Base-by-base conservation (phyloP, 2,888 invertebrate species). In the Sycophila texana region DNA sequence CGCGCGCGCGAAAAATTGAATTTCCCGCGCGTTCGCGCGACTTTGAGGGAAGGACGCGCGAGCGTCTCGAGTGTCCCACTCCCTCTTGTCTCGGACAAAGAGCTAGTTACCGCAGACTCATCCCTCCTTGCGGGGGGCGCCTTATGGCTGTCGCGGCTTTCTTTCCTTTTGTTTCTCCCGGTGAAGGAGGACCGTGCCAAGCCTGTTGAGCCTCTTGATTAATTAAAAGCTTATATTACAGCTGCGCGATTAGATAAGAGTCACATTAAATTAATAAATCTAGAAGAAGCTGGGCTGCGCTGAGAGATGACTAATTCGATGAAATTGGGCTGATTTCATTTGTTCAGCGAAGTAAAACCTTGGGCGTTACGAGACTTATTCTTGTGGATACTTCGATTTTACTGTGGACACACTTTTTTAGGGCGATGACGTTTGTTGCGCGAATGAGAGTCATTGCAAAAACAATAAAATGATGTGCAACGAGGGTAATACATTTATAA, bases 1-100 rank as follows among this genome's bases (percentile, higher is more conserved):
- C 14, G n/a, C 39, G 74, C 57, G 67, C 67, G 71, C 47, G 70
- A 77, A 77, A 77, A 77, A 77, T 77, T 77, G 71, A 77, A 77
- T 77, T 72, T 71, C 65, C 63, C 22, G 55, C 55, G 65, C 65
- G 53, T 53, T 66, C 2, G 7, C 0, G 39, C 57, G 7, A 68
- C 68, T 57, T 57, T 39, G 18, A 68, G 26, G 20, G n/a, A 30
- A 55, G 30, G 30, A 30, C 30, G 30, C 30, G 30, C 55, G 67
- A 51, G 22, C 51, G 16, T 26, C 66, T 22, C 30, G 30, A 30
- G 30, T 30, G 30, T 51, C 22, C 16, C n/a, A n/a, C n/a, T n/a
- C n/a, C n/a, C n/a, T n/a, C 20, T 53, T 16, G 67, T 53, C 18
- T 26, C 26, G 13, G 13, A 68, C 68, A 57, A 68, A 55, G 18